Evolutionary conservation across 2,888 invertebrate genomes (phyloP).

Genomic region (Timema cristinae): DNA sequence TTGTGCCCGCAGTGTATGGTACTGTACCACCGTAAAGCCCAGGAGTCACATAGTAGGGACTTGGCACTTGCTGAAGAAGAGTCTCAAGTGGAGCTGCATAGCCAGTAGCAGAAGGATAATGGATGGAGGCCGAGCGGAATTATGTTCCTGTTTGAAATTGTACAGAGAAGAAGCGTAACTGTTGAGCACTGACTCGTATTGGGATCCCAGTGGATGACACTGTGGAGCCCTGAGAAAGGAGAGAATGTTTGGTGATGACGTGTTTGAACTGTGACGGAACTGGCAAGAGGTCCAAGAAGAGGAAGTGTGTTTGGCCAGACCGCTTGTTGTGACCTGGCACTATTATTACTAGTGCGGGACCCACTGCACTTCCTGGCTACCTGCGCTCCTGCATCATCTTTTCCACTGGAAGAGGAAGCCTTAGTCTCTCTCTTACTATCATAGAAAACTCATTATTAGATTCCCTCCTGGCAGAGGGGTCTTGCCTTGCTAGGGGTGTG

Average conservation of each 20-base stretch:
- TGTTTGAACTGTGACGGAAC: constrained; percentile 8
- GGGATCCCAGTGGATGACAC: constrained; percentile 17
- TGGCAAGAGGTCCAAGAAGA: constrained; percentile 35
- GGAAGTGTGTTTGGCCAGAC: constrained; percentile 17
- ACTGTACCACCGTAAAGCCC: neutral
- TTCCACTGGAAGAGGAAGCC: neutral
- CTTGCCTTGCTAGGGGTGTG: too few relatives aligned
- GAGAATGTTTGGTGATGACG: constrained; percentile 17
- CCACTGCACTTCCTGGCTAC: constrained; percentile 23
- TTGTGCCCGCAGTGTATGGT: constrained; percentile 15
- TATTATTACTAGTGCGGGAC: constrained; percentile 27
- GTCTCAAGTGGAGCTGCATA: constrained; percentile 21
- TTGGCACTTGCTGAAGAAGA: constrained; percentile 5
- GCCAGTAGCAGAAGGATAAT: constrained; percentile 20
- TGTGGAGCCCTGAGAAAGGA: constrained; percentile 13
- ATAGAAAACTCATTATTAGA: neutral
- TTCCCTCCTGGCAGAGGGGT: neutral
- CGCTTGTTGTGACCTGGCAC: constrained; percentile 24
- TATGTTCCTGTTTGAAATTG: constrained; percentile 1
- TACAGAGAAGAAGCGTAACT: constrained; percentile 22
- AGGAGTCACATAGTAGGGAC: constrained; percentile 21
- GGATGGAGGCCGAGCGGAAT: constrained; percentile 16
- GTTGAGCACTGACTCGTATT: constrained; percentile 27
- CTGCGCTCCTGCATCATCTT: constrained; percentile 16
- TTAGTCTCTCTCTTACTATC: constrained; percentile 19